Evolutionary conservation across 2,888 invertebrate species (phyloP).

Genomic region (Lagria hirta): DNA sequence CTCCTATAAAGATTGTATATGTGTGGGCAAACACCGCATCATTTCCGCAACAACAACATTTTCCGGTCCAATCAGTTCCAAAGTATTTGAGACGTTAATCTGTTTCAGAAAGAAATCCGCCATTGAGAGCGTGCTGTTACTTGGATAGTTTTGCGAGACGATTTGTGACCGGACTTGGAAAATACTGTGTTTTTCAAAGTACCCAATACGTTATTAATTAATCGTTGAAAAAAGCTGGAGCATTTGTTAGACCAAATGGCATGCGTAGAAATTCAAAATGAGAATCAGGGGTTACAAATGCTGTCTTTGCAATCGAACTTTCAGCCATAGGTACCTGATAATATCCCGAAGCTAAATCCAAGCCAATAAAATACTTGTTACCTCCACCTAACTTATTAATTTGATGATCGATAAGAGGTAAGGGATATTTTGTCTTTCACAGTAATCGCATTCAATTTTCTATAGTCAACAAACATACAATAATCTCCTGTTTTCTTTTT

Average conservation of each 20-base stretch:
- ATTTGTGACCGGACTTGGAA: too few species aligned
- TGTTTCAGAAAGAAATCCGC: too few species aligned
- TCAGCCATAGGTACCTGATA: slow-evolving; percentile 20
- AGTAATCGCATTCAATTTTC: slow-evolving; percentile 18
- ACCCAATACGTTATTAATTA: slow-evolving; percentile 17
- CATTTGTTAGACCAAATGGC: slow-evolving; percentile 22
- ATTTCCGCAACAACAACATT: too few species aligned
- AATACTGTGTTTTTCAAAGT: slow-evolving; percentile 8
- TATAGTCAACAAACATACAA: slow-evolving; percentile 22
- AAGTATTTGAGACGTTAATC: too few species aligned
- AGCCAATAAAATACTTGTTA: slow-evolving; percentile 6
- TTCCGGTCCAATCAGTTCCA: too few species aligned
- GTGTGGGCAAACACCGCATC: too few species aligned
- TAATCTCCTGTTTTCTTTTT: slow-evolving; percentile 19
- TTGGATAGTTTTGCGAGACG: too few species aligned
- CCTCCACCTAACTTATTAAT: slow-evolving; percentile 1
- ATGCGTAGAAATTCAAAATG: slow-evolving; percentile 27
- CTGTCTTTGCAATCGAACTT: slow-evolving; percentile 19
- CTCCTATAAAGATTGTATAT: too few species aligned
- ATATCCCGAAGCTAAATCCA: slow-evolving; percentile 20
- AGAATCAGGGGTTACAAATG: slow-evolving; percentile 27
- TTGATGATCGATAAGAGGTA: slow-evolving; percentile 22
- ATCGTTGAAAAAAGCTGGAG: too few species aligned
- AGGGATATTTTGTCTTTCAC: slow-evolving; percentile 16
- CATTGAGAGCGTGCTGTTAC: too few species aligned